Conservation (phyloP, 2,888 invertebrate genomes). For the Trimorus sp. region DNA sequence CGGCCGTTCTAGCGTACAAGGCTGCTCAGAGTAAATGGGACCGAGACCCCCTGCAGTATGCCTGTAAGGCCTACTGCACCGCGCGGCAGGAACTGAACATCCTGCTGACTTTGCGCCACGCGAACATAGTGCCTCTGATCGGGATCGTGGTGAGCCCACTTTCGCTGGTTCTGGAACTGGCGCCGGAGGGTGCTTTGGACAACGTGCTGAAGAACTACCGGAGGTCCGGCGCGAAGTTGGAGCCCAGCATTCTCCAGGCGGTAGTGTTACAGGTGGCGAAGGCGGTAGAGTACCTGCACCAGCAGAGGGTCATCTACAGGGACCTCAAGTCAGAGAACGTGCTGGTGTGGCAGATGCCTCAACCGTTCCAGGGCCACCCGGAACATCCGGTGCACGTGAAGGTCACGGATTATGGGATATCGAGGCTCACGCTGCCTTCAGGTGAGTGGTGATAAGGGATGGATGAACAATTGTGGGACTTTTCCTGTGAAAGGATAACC, state of each 20-base stretch:
- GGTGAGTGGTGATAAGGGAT: conserved; percentile 81
- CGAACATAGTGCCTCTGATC: conserved; percentile 95
- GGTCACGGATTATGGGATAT: conserved; percentile 98
- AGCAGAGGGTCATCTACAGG: conserved; percentile 94
- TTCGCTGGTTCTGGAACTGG: conserved; percentile 93
- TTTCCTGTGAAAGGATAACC: no score
- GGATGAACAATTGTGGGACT: no score
- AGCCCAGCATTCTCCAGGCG: conserved; percentile 91
- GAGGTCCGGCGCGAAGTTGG: conserved; percentile 91
- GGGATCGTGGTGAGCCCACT: conserved; percentile 95
- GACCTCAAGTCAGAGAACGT: conserved; percentile 98
- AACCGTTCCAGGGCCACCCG: conserved; percentile 87
- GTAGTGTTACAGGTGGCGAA: conserved; percentile 95
- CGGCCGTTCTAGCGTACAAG: conserved; percentile 85
- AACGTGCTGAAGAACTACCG: conserved; percentile 91
- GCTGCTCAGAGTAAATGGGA: conserved; percentile 94
- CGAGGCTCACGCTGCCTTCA: conserved; percentile 92
- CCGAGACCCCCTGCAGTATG: conserved; percentile 94
- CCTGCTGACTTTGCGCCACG: conserved; percentile 91
- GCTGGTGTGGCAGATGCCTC: conserved; percentile 97
- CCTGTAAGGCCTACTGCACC: conserved; percentile 98
- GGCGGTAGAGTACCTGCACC: conserved; percentile 97
- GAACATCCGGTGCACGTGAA: conserved; percentile 92
- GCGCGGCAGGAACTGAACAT: conserved; percentile 97
- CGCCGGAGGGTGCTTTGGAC: conserved; percentile 96